Percentiles rank a stretch among this genome's conserved stretches.
phyloP scores from a whole-genome alignment of 2,113 vertebrate species.

The Actenoides lindsayi region DNA sequence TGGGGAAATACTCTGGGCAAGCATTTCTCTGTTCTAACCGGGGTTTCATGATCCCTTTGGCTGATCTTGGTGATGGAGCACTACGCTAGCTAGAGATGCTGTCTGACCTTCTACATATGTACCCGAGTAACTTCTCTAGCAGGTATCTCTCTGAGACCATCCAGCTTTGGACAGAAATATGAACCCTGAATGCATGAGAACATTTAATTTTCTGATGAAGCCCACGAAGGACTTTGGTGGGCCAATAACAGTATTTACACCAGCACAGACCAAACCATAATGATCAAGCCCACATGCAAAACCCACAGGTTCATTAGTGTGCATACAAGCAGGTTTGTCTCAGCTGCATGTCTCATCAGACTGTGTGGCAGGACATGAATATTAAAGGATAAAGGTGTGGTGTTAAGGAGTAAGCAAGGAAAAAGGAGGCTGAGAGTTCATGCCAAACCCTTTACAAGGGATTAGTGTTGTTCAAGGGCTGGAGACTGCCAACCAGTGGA shows the following conservation, averaged over 20 bases:
- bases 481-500: neutral
- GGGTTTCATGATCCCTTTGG: neutral
- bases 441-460: accelerated
- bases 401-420: too few species aligned
- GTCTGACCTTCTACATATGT: neutral
- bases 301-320: neutral
- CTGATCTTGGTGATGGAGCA: neutral
- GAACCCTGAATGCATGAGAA: neutral
- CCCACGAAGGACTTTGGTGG: neutral
- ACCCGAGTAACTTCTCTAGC: neutral
- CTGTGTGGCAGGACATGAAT: too few species aligned
- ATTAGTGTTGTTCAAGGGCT: neutral
- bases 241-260: neutral
- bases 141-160: neutral
- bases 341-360: too few species aligned
- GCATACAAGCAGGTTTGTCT: neutral
- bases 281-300: neutral
- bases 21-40: neutral
- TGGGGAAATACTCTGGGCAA: neutral
- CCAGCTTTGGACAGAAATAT: neutral
- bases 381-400: too few species aligned
- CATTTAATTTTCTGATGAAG: neutral
- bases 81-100: neutral
- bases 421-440: too few species aligned
- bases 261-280: neutral